Base-by-base conservation (phyloP, 35 echinoderm and acorn worm genomes). In the Stichopus chloronotus region DNA sequence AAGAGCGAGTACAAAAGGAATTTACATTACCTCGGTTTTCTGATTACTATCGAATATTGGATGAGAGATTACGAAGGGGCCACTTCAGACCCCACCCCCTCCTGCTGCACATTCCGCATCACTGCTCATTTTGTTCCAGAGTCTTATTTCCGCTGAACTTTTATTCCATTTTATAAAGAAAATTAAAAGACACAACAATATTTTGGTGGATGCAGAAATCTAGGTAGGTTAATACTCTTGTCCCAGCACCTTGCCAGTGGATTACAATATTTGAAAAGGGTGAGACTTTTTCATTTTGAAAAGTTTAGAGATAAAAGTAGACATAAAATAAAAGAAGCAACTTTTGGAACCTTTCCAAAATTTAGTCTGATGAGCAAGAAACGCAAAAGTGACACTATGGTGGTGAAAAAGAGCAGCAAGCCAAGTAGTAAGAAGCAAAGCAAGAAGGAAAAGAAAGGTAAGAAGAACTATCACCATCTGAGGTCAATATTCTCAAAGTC, bases 51-150 rank as follows among this genome's bases (percentile, higher is more conserved):
- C 57, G 82, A 58, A 85, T 58, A 58, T 85, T 85, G 82, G 57
- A 85, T 85, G 82, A 85, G 58, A 56, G 82, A 85, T 85, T 85
- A 85, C 55, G 24, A 16, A 23, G 82, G 82, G 82, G 82, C 82
- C 82, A 85, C 57, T 8, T 56, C 82, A 85, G 4, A 85, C 82
- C 82, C 82, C 82, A 58, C 82, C 82, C 69, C 82, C 82, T 85
- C 82, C 82, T 85, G 80, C 80, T 55, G 82, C 82, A 85, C 82
- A 85, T 85, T 85, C 82, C 82, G 82, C 82, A 85, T 85, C 55
- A 85, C 55, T 85, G 82, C 82, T 85, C 82, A 59, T 85, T 85
- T 85, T 85, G 82, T 85, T 85, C 82, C 82, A 85, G 82, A 85
- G 57, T 85, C 82, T 74, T 58, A 85, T 85, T 85, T 85, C 82